phyloP scores from a whole-genome alignment of 2,797 vertebrate species.

The Benthosema pterotum region DNA sequence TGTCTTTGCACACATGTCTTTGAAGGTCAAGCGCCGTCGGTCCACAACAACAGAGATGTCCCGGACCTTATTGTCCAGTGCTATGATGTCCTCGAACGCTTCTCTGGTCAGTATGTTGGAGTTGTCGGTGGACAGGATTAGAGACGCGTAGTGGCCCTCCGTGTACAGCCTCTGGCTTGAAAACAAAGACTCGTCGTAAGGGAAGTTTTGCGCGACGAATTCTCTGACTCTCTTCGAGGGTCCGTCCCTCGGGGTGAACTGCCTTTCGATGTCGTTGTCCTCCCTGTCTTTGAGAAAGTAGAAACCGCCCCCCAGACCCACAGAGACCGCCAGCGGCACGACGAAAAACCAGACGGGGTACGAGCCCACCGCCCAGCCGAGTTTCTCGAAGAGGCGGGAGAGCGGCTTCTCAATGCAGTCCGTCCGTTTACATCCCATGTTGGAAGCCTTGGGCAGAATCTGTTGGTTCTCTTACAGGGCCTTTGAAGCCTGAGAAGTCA shows the following conservation, averaged over 20 bases:
- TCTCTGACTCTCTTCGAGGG: conserved; percentile 77
- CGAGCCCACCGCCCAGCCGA: conserved; percentile 61
- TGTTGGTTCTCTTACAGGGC: no score
- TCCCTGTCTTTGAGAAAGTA: conserved; percentile 42
- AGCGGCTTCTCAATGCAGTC: conserved; percentile 68
- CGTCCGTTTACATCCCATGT: conserved; percentile 60
- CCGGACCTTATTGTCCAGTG: conserved; percentile 62
- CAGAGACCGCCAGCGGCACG: conserved; percentile 68
- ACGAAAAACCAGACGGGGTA: conserved; percentile 64
- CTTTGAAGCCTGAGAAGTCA: no score
- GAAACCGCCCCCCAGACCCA: conserved; percentile 70
- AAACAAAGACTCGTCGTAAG: conserved; percentile 69
- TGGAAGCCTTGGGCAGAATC: no score
- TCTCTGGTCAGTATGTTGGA: conserved; percentile 53
- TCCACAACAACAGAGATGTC: conserved; percentile 26
- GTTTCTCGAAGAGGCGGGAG: conserved; percentile 56
- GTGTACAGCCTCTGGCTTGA: conserved; percentile 68
- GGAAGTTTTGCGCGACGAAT: conserved; percentile 70
- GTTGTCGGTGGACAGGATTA: conserved; percentile 13
- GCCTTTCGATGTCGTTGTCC: conserved; percentile 75
- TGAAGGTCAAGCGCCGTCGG: conserved; percentile 40
- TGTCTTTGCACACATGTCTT: conserved; percentile 60
- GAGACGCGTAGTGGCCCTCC: conserved; percentile 61
- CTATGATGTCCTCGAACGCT: conserved; percentile 59
- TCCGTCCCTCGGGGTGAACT: conserved; percentile 78